Conservation (phyloP, 2,797 vertebrate genomes). For the Emys orbicularis region DNA sequence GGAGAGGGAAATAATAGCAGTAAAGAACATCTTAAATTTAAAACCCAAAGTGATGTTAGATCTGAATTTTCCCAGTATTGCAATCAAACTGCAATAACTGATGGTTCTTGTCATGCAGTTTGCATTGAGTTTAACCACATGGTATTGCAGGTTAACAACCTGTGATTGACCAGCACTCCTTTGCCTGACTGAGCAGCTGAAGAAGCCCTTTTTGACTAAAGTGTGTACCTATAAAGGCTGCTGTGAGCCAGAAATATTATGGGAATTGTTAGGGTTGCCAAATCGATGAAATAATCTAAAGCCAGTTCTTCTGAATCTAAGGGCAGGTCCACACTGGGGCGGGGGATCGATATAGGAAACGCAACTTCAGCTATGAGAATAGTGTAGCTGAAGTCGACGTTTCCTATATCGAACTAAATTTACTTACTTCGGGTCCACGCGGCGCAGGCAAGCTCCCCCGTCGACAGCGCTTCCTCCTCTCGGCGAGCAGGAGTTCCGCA, state of each 20-base stretch:
- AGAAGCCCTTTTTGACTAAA: not conserved
- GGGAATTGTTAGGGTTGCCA: not conserved
- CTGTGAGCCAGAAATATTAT: not conserved
- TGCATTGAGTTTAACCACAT: not conserved
- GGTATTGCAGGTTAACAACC: not conserved
- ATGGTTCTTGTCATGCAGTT: not conserved
- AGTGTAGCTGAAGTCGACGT: too few species aligned
- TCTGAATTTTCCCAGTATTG: not conserved
- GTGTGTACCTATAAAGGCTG: not conserved
- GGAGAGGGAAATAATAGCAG: not conserved
- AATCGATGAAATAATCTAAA: fast-evolving
- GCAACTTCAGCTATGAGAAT: too few species aligned
- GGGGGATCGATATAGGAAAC: too few species aligned
- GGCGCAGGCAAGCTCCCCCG: too few species aligned
- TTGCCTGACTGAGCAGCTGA: not conserved
- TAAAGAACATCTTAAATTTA: not conserved
- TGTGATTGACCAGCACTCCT: not conserved
- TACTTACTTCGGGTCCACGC: too few species aligned
- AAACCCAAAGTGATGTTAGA: not conserved
- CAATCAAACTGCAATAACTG: not conserved
- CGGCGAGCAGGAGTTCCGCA: too few species aligned
- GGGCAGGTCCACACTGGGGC: too few species aligned
- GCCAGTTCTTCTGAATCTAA: not conserved
- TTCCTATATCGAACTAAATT: too few species aligned
- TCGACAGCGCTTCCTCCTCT: too few species aligned